These are phyloP conservation scores for Apodemia duryi DNA, from an alignment of 2,888 invertebrate genomes.

Conservation along the genomic window DNA sequence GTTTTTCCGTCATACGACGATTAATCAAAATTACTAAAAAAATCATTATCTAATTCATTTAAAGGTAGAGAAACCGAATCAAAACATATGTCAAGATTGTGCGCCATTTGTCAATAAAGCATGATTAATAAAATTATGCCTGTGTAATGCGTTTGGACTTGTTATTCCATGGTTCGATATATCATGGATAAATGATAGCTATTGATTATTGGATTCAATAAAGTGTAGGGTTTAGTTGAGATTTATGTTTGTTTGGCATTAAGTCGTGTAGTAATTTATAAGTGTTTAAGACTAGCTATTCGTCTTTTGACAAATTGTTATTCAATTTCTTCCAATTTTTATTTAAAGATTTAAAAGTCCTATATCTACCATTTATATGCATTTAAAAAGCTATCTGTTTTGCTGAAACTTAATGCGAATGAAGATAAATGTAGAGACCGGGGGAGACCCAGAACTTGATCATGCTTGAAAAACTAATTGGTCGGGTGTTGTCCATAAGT, in stretches of 20 bases:
- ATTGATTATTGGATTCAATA: constrained; percentile 2
- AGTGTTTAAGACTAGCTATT: neutral
- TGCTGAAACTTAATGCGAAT: no score
- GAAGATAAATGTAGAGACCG: no score
- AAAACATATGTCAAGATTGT: constrained; percentile 29
- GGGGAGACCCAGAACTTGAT: no score
- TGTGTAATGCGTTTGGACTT: constrained; percentile 8
- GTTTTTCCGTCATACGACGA: no score
- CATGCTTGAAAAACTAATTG: no score
- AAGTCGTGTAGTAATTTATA: neutral
- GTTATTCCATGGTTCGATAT: neutral
- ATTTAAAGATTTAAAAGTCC: no score
- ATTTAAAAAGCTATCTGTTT: no score
- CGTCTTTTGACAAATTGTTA: neutral
- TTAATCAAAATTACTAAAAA: no score
- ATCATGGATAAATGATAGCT: neutral
- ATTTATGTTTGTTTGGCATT: neutral
- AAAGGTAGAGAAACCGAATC: neutral
- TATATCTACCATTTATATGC: no score
- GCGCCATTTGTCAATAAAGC: constrained; percentile 40
- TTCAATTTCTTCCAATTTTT: no score
- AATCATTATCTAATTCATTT: neutral
- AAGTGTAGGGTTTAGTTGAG: constrained; percentile 4
- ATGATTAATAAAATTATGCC: constrained; percentile 35
- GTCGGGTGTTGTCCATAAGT: no score